Base-by-base conservation (phyloP, 2,113 vertebrate species). In the Nanorana parkeri region DNA sequence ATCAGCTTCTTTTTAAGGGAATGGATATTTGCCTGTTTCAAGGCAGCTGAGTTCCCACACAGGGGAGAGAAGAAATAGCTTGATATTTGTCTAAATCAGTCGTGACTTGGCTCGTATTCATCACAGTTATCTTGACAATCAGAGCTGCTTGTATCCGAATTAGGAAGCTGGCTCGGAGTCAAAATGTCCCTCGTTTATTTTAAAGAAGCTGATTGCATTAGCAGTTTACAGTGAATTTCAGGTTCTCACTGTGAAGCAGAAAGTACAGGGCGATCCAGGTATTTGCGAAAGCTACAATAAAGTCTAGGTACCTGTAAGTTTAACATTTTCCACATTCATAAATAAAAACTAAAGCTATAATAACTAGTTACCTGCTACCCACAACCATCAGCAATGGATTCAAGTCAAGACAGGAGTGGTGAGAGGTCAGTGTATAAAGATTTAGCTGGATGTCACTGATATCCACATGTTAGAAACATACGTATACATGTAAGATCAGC, bases 1-100 rank as follows among this genome's bases (percentile, higher is more conserved):
- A 67, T 67, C 56, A 23, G 20, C 10, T 26, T 77, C 28, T 65
- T 29, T 77, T 65, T 55, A 11, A 32, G 24, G 20, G 68, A 26
- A 32, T n/a, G 47, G 28, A 66, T 26, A 68, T 80, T 58, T 61
- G 54, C 58, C 3, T 13, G 28, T 28, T 61, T 69, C 29, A 47
- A 69, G 32, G 28, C 19, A 28, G 29, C 24, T 41, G 17, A 71
- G 28, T 47, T 69, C 78, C 64, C 78, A 80, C 28, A 69, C 28
- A 56, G 54, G 58, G 20, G 29, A 69, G 29, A 69, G 61, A 68
- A 69, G 20, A 51, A 69, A 80, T 69, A 68, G 54, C 55, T 61
- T 61, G 52, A 69, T 69, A 69, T 80, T 80, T 69, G 66, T 80
- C 78, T 80, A 69, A 69, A 80, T 80, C 78, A 80, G 55, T 61